Percentiles rank a stretch among this genome's conserved stretches.
phyloP scores from a whole-genome alignment of 2,888 invertebrate species.

The Rhaphigaster nebulosa region DNA sequence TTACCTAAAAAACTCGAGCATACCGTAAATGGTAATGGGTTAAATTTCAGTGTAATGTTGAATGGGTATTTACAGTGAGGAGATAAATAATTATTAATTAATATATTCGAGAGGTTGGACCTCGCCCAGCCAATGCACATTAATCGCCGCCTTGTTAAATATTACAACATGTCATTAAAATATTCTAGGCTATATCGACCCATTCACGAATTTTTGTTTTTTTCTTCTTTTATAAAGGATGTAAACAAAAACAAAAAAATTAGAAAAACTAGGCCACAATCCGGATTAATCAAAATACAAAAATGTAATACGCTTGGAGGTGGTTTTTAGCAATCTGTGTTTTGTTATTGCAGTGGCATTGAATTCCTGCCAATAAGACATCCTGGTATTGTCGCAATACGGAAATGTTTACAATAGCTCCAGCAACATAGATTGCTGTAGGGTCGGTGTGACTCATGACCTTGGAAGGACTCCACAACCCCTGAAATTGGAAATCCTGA shows the following conservation, averaged over 20 bases:
- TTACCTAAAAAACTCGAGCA: neutral
- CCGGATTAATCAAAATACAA: neutral
- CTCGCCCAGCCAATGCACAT: neutral
- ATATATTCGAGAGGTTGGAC: neutral
- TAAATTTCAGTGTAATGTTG: neutral
- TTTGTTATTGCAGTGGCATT: neutral
- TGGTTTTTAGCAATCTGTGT: neutral
- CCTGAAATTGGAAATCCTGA: neutral
- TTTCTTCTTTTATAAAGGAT: no score
- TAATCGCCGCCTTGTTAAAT: neutral
- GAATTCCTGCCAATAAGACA: neutral
- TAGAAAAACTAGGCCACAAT: neutral
- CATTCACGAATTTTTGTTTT: neutral
- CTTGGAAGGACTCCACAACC: neutral
- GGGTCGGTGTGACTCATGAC: neutral
- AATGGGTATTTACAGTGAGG: neutral
- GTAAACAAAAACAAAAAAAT: no score
- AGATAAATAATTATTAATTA: neutral
- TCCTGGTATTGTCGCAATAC: neutral
- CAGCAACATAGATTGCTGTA: no score
- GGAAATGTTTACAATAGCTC: neutral
- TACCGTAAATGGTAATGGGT: neutral
- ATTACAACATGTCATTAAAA: neutral
- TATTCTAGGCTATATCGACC: neutral
- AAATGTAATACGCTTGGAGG: neutral